Evolutionary conservation across 37 sponge, comb jelly and placozoan species (phyloP).

Genomic region (Aplysina aerophoba): DNA sequence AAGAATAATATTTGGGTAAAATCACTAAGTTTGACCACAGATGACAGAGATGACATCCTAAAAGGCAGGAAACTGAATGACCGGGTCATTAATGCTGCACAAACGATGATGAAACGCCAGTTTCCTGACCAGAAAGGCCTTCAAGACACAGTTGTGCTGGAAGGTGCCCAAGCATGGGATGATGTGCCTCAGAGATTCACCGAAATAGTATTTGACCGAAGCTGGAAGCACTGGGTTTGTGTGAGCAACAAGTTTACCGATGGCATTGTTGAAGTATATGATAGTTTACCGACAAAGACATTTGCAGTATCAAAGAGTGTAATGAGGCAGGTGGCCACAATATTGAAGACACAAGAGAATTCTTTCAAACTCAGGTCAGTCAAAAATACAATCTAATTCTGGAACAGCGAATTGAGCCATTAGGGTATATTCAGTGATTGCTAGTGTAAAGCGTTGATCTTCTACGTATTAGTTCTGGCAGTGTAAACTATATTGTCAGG

Average conservation of each 20-base stretch:
- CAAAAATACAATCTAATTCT: too few relatives aligned
- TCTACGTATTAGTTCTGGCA: too few relatives aligned
- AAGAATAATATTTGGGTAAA: constrained; percentile 7
- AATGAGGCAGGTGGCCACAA: not conserved
- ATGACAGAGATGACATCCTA: not conserved
- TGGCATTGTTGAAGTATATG: not conserved
- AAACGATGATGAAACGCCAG: not conserved
- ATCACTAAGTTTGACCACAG: not conserved
- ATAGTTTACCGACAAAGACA: not conserved
- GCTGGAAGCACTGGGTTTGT: constrained; percentile 4
- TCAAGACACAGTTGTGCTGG: constrained; percentile 3
- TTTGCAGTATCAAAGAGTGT: not conserved
- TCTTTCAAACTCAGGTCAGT: constrained; percentile 12
- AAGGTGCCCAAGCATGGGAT: constrained; percentile 23
- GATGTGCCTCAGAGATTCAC: not conserved
- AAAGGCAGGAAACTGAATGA: not conserved
- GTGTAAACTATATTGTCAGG: too few relatives aligned
- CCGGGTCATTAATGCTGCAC: not conserved
- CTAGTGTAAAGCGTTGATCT: too few relatives aligned
- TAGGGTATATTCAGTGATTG: too few relatives aligned
- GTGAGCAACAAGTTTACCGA: not conserved
- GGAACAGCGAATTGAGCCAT: too few relatives aligned
- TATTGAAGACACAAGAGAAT: constrained; percentile 2
- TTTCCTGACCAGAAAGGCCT: constrained; percentile 8
- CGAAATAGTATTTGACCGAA: not conserved